Evolutionary conservation across 30 jellyfish, hydroid and myxozoan genomes (phyloP).

Genomic region (Aurelia aurita complex sp. Pacific): DNA sequence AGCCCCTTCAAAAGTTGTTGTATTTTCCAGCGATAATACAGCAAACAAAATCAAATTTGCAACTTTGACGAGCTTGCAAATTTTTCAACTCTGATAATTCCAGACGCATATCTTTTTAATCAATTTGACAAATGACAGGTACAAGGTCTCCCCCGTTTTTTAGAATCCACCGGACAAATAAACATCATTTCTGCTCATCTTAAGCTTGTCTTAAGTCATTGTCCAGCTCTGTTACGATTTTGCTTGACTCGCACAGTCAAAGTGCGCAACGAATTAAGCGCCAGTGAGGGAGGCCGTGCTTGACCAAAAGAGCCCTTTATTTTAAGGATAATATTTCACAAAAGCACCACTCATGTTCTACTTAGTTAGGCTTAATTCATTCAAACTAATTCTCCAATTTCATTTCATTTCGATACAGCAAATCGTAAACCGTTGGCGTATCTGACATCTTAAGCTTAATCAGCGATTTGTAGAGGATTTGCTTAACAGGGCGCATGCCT

Average conservation of each 20-base stretch:
- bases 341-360: slow-evolving; percentile 63
- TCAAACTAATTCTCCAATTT: background rate
- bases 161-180: slow-evolving; percentile 16
- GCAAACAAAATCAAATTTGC: no score
- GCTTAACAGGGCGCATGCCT: no score
- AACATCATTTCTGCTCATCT: slow-evolving; percentile 21
- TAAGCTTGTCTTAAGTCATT: slow-evolving; percentile 10
- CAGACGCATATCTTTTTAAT: no score
- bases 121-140: background rate
- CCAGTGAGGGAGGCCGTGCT: slow-evolving; percentile 48
- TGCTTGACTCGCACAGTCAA: slow-evolving; percentile 65
- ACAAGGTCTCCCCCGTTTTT: slow-evolving; percentile 45
- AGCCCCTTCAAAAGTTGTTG: no score
- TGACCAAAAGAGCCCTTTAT: slow-evolving; percentile 30
- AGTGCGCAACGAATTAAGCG: slow-evolving; percentile 59
- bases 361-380: slow-evolving; percentile 59
- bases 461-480: no score
- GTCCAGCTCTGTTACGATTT: slow-evolving; percentile 54
- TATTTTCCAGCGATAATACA: no score
- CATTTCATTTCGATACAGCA: background rate
- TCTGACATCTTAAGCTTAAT: no score
- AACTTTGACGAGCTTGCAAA: no score
- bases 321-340: slow-evolving; percentile 15
- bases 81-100: no score
- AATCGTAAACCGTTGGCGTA: no score